Evolutionary conservation across 2,888 invertebrate genomes (phyloP).

Genomic region (Ganaspis brasiliensis): DNA sequence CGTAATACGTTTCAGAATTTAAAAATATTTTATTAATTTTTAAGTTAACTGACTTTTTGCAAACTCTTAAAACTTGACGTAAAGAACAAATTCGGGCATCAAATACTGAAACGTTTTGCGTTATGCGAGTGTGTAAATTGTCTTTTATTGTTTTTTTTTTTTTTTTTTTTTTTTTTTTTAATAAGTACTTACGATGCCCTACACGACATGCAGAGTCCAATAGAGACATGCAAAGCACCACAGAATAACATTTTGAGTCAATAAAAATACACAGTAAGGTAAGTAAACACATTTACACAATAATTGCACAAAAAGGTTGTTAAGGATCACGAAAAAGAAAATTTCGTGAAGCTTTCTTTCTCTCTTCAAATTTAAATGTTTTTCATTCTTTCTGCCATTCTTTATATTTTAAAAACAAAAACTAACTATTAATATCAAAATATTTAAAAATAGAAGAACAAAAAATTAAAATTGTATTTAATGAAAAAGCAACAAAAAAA

Average conservation of each 20-base stretch:
- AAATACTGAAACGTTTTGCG: slow-evolving; percentile 22
- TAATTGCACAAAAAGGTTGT: slow-evolving; percentile 53
- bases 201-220: slow-evolving; percentile 80
- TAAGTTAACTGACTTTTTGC: no score
- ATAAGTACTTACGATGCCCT: slow-evolving; percentile 80
- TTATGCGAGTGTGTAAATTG: background rate
- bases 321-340: slow-evolving; percentile 10
- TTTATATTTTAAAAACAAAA: no score
- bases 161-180: slow-evolving; percentile 65
- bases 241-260: slow-evolving; percentile 79
- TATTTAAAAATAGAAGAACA: no score
- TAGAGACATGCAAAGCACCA: slow-evolving; percentile 80
- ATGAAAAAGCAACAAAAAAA: no score
- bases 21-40: background rate
- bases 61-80: no score
- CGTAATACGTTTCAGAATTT: background rate
- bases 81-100: no score
- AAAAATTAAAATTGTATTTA: no score
- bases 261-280: slow-evolving; percentile 67
- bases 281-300: slow-evolving; percentile 73
- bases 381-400: no score
- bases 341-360: no score
- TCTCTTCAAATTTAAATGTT: no score
- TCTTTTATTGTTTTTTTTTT: no score
- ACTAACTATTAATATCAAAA: no score